These are phyloP conservation scores for Ypsolopha sequella DNA, from an alignment of 2,888 invertebrate species.

Conservation along the genomic window DNA sequence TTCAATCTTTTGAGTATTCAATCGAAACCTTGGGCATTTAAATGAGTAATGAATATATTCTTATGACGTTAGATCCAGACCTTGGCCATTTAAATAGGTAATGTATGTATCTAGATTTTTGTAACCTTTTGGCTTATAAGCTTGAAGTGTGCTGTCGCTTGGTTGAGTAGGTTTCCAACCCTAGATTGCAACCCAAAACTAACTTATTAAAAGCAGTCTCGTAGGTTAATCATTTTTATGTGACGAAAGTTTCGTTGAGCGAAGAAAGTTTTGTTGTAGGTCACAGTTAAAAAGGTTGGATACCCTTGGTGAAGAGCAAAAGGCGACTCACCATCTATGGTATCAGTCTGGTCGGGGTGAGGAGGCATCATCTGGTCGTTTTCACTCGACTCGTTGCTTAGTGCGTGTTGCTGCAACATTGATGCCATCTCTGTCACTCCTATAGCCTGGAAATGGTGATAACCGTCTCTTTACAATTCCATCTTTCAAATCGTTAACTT, in stretches of 20 bases:
- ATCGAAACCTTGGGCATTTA: background rate
- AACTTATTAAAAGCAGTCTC: too few species aligned
- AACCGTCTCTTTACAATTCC: too few species aligned
- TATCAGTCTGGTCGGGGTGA: conserved; percentile 78
- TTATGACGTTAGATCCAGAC: background rate
- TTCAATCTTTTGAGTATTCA: background rate
- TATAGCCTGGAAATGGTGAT: conserved; percentile 64
- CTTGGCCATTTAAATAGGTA: background rate
- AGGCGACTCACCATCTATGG: conserved; percentile 78
- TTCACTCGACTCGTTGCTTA: conserved; percentile 72
- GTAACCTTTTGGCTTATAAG: too few species aligned
- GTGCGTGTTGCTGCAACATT: conserved; percentile 72
- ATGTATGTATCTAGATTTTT: background rate
- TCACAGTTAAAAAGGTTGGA: too few species aligned
- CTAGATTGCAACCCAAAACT: too few species aligned
- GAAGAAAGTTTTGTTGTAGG: too few species aligned
- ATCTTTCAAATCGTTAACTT: too few species aligned
- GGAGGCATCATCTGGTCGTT: conserved; percentile 72
- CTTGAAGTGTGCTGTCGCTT: background rate
- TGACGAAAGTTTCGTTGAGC: too few species aligned
- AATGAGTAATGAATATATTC: background rate
- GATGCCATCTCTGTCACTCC: conserved; percentile 75
- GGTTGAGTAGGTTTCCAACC: background rate
- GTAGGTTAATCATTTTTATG: too few species aligned
- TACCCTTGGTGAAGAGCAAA: too few species aligned